These are phyloP conservation scores for Ciconia nigra DNA, from an alignment of 2,797 vertebrate genomes.

Conservation along the genomic window DNA sequence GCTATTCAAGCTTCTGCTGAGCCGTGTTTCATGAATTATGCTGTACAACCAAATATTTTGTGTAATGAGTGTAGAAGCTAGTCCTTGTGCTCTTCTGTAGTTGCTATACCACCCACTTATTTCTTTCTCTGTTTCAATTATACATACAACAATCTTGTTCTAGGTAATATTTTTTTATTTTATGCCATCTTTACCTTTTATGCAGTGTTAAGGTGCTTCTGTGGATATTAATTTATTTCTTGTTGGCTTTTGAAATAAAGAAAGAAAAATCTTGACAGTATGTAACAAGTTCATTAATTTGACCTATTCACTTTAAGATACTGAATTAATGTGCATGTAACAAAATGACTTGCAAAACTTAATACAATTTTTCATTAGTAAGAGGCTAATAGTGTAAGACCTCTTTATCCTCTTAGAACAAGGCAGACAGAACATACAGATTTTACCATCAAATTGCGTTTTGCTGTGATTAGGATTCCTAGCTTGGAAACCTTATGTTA, in stretches of 20 bases:
- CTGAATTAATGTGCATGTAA: background rate
- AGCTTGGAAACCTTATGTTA: background rate
- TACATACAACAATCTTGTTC: background rate
- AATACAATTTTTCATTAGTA: background rate
- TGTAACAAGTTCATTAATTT: background rate
- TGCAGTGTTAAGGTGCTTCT: background rate
- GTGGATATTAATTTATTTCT: background rate
- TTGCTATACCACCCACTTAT: background rate
- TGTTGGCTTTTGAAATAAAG: background rate
- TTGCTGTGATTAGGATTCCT: background rate
- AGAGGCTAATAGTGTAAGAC: background rate
- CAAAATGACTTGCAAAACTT: background rate
- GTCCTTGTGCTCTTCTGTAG: background rate
- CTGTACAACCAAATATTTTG: background rate
- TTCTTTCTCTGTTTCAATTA: background rate
- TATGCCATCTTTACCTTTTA: background rate
- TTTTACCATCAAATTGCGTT: background rate
- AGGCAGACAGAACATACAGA: background rate
- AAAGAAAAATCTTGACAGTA: background rate
- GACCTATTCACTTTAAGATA: background rate
- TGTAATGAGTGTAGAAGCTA: background rate
- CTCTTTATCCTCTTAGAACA: background rate
- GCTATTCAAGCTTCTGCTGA: background rate
- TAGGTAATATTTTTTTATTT: background rate
- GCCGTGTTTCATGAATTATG: background rate